A percentile compares a stretch with the other conserved stretches of the same genome.
phyloP scores from a whole-genome alignment of 2,113 vertebrate genomes.

The Pelusios castaneus region DNA sequence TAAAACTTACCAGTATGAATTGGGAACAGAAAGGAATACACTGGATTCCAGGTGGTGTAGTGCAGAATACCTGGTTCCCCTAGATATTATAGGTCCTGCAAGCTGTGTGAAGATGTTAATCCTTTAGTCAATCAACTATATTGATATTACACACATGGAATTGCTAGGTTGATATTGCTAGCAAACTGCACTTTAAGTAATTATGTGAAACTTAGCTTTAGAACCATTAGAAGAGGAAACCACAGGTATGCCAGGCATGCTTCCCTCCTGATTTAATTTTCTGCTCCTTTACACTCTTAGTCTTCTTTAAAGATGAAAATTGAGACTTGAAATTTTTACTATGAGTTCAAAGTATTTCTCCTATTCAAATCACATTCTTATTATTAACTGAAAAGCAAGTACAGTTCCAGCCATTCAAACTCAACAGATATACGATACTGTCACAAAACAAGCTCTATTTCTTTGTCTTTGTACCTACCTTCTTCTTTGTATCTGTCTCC shows the following conservation, averaged over 20 bases:
- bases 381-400: not conserved
- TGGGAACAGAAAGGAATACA: not conserved
- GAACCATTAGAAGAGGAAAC: not conserved
- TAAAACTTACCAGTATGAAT: not conserved
- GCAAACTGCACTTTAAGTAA: not conserved
- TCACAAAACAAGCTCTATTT: not conserved
- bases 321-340: not conserved
- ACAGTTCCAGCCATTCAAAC: not conserved
- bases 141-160: not conserved
- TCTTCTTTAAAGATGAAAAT: not conserved
- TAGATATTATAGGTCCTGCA: not conserved
- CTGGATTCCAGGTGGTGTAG: too few relatives aligned
- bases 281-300: not conserved
- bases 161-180: not conserved
- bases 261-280: not conserved
- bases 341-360: not conserved
- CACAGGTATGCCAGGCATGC: not conserved
- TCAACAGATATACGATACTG: not conserved
- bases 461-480: not conserved
- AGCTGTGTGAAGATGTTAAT: rapidly evolving
- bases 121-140: not conserved
- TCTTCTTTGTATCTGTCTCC: not conserved
- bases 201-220: not conserved
- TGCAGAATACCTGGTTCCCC: not conserved
- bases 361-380: not conserved